A percentile compares a stretch with the other conserved stretches of the same genome.
Evolutionary conservation across 2,113 vertebrate species (phyloP).

Genomic region (Pseudorectes ferrugineus): DNA sequence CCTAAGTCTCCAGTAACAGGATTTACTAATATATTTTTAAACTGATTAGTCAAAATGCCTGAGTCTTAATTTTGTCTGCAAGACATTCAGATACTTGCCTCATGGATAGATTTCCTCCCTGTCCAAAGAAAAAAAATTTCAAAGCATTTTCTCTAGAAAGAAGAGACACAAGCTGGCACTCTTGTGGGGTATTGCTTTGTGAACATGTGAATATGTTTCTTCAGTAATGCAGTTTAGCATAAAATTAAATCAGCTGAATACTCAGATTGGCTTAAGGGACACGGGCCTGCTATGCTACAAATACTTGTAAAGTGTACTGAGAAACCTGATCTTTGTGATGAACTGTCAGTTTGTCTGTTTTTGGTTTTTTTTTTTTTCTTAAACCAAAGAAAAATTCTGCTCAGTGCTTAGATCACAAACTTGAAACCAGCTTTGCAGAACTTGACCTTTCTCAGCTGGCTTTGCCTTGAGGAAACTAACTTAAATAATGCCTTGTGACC

Average conservation of each 20-base stretch:
- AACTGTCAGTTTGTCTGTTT: background rate
- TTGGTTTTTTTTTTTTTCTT: background rate
- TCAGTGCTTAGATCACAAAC: background rate
- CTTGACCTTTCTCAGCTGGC: background rate
- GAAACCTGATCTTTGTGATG: background rate
- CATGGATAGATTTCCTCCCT: background rate
- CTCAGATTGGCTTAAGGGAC: background rate
- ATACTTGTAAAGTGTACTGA: background rate
- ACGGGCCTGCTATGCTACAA: background rate
- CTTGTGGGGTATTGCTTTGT: background rate
- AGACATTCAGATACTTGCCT: background rate
- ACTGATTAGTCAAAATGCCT: background rate
- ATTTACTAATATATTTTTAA: background rate
- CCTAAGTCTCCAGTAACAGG: background rate
- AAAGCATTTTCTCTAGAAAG: background rate
- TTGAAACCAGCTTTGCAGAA: background rate
- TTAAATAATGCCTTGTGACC: background rate
- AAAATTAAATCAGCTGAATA: background rate
- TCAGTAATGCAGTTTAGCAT: background rate
- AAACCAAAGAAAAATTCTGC: background rate
- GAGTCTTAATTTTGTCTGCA: background rate
- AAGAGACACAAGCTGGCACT: background rate
- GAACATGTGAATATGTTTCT: background rate
- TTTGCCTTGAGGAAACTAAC: background rate
- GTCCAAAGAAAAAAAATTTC: background rate